These are phyloP conservation scores for Pheosia gnoma DNA, from an alignment of 2,888 invertebrate genomes.

Conservation along the genomic window DNA sequence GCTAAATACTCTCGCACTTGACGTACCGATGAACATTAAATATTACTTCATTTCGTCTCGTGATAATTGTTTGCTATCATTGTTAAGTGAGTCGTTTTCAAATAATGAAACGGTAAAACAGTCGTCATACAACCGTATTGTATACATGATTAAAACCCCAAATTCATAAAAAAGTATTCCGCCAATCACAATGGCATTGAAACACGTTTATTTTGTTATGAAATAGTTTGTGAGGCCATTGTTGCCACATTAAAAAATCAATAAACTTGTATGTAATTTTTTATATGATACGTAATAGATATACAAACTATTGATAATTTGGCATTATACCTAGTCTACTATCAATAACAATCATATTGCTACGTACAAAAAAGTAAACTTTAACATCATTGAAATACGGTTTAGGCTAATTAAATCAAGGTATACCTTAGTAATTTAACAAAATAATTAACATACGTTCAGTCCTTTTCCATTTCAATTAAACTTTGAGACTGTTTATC, in stretches of 20 bases:
- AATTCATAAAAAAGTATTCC: too few relatives aligned
- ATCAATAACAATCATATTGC: constrained; percentile 29
- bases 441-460: constrained; percentile 71
- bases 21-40: too few relatives aligned
- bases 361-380: constrained; percentile 44
- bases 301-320: constrained; percentile 41
- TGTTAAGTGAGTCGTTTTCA: constrained; percentile 5
- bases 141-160: constrained; percentile 7
- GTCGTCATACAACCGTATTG: constrained; percentile 39
- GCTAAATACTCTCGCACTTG: too few relatives aligned
- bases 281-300: constrained; percentile 37
- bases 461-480: constrained; percentile 64
- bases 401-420: constrained; percentile 19
- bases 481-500: constrained; percentile 39
- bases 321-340: constrained; percentile 36
- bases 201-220: too few relatives aligned
- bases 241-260: too few relatives aligned
- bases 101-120: constrained; percentile 20
- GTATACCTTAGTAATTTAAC: constrained; percentile 38
- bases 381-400: constrained; percentile 28
- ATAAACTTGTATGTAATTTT: background rate
- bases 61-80: too few relatives aligned
- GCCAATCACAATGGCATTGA: too few relatives aligned
- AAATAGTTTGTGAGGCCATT: too few relatives aligned
- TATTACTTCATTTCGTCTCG: too few relatives aligned